Conservation (phyloP, 2,113 vertebrate species). For the Paralichthys olivaceus region DNA sequence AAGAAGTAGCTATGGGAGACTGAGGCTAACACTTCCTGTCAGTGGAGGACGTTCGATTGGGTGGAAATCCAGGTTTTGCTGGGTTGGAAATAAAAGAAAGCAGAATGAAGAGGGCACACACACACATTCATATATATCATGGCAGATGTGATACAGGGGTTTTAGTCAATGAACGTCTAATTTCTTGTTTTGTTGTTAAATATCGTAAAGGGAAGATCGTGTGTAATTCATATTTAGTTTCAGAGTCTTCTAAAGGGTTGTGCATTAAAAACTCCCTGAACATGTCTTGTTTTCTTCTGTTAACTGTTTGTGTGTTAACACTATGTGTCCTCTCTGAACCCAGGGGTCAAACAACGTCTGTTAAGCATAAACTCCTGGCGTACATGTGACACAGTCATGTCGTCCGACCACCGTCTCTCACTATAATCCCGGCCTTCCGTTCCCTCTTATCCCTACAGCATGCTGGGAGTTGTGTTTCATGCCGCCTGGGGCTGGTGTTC, state of each 20-base stretch:
- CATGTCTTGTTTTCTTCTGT: neutral
- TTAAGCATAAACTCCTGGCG: constrained; percentile 3
- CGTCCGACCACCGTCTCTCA: constrained; percentile 4
- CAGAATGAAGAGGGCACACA: neutral
- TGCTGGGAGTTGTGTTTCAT: constrained; percentile 42
- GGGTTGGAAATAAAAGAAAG: neutral
- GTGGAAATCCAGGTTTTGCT: constrained; percentile 46
- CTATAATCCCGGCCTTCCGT: constrained; percentile 37
- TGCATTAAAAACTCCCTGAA: neutral
- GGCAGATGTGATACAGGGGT: neutral
- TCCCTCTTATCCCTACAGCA: constrained; percentile 24
- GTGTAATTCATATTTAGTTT: neutral
- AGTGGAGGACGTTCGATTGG: constrained; percentile 21
- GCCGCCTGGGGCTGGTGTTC: constrained; percentile 32
- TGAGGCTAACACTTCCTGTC: constrained; percentile 43
- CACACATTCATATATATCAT: neutral
- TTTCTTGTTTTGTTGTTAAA: neutral
- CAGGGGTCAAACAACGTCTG: constrained; percentile 1
- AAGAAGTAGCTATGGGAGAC: constrained; percentile 21
- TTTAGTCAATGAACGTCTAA: neutral
- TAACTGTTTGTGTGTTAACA: neutral
- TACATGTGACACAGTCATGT: neutral
- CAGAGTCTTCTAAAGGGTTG: neutral
- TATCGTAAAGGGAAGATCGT: too few relatives aligned
- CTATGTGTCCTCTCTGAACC: neutral